A percentile compares a stretch with the other conserved stretches of the same genome.
Evolutionary conservation across 2,888 invertebrate species (phyloP).

Genomic region (Lacanobia oleracea): DNA sequence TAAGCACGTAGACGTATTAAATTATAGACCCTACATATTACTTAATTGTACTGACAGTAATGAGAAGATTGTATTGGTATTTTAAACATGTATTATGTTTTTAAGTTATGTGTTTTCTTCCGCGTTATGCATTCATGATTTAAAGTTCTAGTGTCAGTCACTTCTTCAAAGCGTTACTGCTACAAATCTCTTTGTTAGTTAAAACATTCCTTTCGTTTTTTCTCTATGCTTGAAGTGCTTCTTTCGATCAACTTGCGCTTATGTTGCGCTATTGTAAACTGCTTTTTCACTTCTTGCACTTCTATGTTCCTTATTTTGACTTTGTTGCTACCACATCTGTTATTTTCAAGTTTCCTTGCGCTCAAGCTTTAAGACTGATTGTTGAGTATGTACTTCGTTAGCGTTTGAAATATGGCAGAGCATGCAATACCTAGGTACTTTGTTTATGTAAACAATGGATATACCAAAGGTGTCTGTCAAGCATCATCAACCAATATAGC

Average conservation of each 20-base stretch:
- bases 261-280: conserved; percentile 1
- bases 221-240: background rate
- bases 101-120: conserved; percentile 21
- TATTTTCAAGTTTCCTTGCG: background rate
- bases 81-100: conserved; percentile 44
- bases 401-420: background rate
- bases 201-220: too few species aligned
- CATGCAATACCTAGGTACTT: background rate
- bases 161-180: too few species aligned
- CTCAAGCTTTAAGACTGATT: too few species aligned
- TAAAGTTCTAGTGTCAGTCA: too few species aligned
- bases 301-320: background rate
- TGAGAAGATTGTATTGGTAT: conserved; percentile 49
- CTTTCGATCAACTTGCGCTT: background rate
- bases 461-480: background rate
- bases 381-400: background rate
- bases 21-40: conserved; percentile 69
- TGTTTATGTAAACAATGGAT: background rate
- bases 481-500: background rate
- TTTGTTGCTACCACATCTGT: background rate
- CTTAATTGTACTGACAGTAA: conserved; percentile 60
- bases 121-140: background rate
- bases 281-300: background rate
- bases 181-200: too few species aligned
- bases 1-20: conserved; percentile 77